Evolutionary conservation across 1,140 invertebrate species (phyloP), one percentile per base, ranked within the genome.

Genomic region (Lucilia sericata): DNA sequence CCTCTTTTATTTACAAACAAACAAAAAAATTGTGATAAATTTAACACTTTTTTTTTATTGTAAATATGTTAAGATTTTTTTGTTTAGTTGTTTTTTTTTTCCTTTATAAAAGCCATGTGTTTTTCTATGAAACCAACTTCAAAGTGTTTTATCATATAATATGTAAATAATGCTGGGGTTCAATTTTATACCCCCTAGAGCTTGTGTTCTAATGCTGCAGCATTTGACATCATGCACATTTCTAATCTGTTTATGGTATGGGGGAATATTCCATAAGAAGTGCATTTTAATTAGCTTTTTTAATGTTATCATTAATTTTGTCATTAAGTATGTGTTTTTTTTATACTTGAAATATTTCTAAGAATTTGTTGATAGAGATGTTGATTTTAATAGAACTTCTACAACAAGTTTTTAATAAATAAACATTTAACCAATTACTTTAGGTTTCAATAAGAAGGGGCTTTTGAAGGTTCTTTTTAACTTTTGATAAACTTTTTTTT

Each of bases 21-120:
- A 30, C 42, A 42, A 42, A 60, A 21, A 70, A 21, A n/a, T 70
- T 70, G 65, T 70, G 65, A 70, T 70, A 70, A 70, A 70, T 70
- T 70, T 70, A 70, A 70, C 65, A 70, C 65, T 70, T 70, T 60
- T 70, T 60, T 30, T 70, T 21, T 19, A 70, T 70, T 70, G 65
- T 70, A 21, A 21, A 70, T 70, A 60, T 42, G 51, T 55, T 13
- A 55, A 55, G 17, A 55, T 55, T n/a, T 55, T 51, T 55, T 55
- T 55, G 42, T 42, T 42, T 42, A 10, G 36, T 4, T 36, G n/a
- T n/a, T n/a, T n/a, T 30, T 30, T 30, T 30, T 30, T 42, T 42
- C 0, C 7, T n/a, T 60, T 60, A n/a, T 14, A 60, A 70, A 70
- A 70, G 65, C 65, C 65, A 70, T 70, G 65, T 70, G 65, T 70